Evolutionary conservation across 1,140 invertebrate genomes (phyloP).

Genomic region (Zaprionus gabonicus): DNA sequence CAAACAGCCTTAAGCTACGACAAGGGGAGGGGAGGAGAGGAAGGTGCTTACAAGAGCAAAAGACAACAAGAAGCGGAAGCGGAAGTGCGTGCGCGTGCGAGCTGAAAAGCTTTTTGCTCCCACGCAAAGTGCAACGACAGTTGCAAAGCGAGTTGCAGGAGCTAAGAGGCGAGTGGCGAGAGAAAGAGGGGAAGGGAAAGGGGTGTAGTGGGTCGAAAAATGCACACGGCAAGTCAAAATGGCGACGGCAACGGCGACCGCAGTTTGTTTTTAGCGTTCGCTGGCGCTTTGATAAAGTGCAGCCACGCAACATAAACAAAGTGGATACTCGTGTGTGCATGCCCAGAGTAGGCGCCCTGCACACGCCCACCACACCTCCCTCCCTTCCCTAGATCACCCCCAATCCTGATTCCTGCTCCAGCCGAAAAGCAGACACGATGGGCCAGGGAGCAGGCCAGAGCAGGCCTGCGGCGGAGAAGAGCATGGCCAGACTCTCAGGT

Average conservation of each 20-base stretch:
- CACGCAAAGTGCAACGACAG: slow-evolving; percentile 42
- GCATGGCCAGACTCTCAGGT: slow-evolving; percentile 7
- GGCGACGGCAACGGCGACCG: slow-evolving; percentile 60
- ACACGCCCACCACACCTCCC: not conserved
- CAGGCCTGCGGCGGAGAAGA: not conserved
- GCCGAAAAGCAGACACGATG: slow-evolving; percentile 12
- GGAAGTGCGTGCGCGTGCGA: slow-evolving; percentile 69
- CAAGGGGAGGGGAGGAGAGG: not conserved
- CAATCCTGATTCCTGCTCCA: not conserved
- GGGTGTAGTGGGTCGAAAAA: slow-evolving; percentile 16
- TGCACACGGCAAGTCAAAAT: slow-evolving; percentile 58
- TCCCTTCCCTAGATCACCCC: no score
- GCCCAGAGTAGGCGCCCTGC: slow-evolving; percentile 2
- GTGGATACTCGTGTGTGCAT: slow-evolving; percentile 45
- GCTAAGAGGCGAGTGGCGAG: not conserved
- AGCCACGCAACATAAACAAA: slow-evolving; percentile 78
- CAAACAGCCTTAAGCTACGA: slow-evolving; percentile 55
- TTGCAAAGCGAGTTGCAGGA: not conserved
- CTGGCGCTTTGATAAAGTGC: slow-evolving; percentile 76
- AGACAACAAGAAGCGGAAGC: slow-evolving; percentile 65
- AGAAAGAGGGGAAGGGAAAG: not conserved
- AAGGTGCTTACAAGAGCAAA: slow-evolving; percentile 9
- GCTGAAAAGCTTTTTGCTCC: slow-evolving; percentile 62
- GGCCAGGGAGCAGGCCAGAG: not conserved
- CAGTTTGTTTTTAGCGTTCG: slow-evolving; percentile 69